These are phyloP conservation scores for Strigamia transsilvanica DNA, from an alignment of 2,888 invertebrate species.

Conservation along the genomic window DNA sequence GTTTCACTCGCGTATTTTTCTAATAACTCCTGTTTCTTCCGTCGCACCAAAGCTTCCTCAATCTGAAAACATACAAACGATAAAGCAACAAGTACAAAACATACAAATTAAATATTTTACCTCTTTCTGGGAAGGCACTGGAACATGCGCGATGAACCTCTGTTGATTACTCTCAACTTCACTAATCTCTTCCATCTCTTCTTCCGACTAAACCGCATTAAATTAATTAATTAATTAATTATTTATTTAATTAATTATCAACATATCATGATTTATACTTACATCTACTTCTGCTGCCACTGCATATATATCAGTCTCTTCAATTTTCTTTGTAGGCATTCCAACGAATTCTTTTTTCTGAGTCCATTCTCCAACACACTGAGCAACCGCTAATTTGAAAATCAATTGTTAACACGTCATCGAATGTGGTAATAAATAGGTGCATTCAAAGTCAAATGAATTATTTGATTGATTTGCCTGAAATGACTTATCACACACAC, in stretches of 20 bases:
- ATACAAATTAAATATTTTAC: constrained; percentile 69
- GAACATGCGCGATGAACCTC: constrained; percentile 82
- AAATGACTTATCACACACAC: too few relatives aligned
- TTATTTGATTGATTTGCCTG: too few relatives aligned
- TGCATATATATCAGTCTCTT: constrained; percentile 77
- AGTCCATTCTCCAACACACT: constrained; percentile 78
- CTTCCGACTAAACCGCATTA: constrained; percentile 57
- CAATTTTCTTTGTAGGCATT: constrained; percentile 68
- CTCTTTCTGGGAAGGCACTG: constrained; percentile 93
- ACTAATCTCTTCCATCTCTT: constrained; percentile 57
- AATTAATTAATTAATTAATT: background rate
- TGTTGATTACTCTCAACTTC: constrained; percentile 64
- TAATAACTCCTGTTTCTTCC: constrained; percentile 91
- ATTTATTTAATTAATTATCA: too few relatives aligned
- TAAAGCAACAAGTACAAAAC: constrained; percentile 80
- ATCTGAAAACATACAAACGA: constrained; percentile 66
- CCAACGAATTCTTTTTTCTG: constrained; percentile 67
- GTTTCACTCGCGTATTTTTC: constrained; percentile 75
- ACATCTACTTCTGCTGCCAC: constrained; percentile 59
- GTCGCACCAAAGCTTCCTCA: constrained; percentile 85
- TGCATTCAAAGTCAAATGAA: too few relatives aligned
- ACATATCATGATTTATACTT: background rate
- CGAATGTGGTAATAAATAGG: background rate
- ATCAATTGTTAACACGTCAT: background rate
- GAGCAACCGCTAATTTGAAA: constrained; percentile 65